These are phyloP conservation scores for Lacerta bilineata DNA, from an alignment of 2,797 vertebrate genomes.

Conservation along the genomic window DNA sequence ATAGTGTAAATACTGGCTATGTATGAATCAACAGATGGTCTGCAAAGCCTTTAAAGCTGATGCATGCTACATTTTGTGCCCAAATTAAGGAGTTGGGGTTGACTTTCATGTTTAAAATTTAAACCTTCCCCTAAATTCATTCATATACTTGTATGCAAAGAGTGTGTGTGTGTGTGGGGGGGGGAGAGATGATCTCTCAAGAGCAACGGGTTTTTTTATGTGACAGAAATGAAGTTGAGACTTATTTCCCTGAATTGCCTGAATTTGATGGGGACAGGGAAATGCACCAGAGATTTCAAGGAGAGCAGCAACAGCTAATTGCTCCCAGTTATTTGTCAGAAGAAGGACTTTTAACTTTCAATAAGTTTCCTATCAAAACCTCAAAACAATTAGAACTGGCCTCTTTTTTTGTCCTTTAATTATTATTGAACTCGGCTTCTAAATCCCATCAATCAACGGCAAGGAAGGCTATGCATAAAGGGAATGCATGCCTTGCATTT, in stretches of 20 bases:
- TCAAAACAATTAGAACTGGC: neutral
- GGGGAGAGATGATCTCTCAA: no score
- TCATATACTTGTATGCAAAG: neutral
- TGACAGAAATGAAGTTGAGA: no score
- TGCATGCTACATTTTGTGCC: no score
- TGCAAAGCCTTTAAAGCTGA: neutral
- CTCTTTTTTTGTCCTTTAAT: neutral
- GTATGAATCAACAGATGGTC: neutral
- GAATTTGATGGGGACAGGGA: no score
- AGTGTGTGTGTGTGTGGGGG: no score
- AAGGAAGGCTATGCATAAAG: neutral
- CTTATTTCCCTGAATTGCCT: no score
- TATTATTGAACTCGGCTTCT: neutral
- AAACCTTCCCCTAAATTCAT: neutral
- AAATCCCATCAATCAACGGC: neutral
- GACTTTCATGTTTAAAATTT: neutral
- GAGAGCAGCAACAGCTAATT: no score
- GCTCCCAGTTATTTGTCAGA: no score
- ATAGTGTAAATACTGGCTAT: neutral
- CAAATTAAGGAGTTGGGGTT: neutral
- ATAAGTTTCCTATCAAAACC: neutral
- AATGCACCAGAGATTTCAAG: neutral
- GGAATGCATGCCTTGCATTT: neutral
- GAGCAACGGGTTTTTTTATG: no score
- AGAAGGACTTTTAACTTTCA: no score